Conservation (phyloP, 2,888 invertebrate species). For the Rhagonycha lutea region DNA sequence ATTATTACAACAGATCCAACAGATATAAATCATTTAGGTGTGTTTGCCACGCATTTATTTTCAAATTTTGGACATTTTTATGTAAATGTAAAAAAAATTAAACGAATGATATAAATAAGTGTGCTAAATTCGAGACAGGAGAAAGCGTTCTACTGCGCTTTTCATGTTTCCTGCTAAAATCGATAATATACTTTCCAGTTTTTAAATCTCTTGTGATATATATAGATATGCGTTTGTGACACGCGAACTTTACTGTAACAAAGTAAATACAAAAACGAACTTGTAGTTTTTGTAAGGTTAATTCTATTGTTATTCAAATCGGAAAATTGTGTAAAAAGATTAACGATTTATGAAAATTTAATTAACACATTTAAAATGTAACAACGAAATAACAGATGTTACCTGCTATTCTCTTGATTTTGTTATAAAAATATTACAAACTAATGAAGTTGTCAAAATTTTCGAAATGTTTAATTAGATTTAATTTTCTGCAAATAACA, state of each 20-base stretch:
- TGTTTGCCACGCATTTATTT: neutral
- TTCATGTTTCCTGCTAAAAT: constrained; percentile 27
- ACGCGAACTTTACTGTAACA: constrained; percentile 19
- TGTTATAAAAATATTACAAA: neutral
- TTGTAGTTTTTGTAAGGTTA: neutral
- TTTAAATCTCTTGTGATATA: constrained; percentile 27
- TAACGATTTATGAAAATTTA: neutral
- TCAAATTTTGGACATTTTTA: neutral
- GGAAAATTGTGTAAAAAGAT: neutral
- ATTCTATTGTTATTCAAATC: neutral
- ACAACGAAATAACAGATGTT: neutral
- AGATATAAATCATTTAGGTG: neutral
- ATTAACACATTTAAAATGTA: neutral
- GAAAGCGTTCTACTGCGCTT: constrained; percentile 25
- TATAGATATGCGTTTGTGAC: constrained; percentile 18
- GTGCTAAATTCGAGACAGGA: constrained; percentile 5
- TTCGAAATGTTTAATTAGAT: neutral
- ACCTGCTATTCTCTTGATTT: neutral
- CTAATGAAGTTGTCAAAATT: neutral
- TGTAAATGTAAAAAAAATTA: neutral
- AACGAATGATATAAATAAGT: neutral
- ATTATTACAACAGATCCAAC: neutral
- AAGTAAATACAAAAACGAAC: constrained; percentile 11
- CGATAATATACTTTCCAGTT: constrained; percentile 25
- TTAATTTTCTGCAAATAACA: neutral